A percentile compares a stretch with the other conserved stretches of the same genome.
Conservation (phyloP, 2,113 vertebrate species). For the Zootoca vivipara region DNA sequence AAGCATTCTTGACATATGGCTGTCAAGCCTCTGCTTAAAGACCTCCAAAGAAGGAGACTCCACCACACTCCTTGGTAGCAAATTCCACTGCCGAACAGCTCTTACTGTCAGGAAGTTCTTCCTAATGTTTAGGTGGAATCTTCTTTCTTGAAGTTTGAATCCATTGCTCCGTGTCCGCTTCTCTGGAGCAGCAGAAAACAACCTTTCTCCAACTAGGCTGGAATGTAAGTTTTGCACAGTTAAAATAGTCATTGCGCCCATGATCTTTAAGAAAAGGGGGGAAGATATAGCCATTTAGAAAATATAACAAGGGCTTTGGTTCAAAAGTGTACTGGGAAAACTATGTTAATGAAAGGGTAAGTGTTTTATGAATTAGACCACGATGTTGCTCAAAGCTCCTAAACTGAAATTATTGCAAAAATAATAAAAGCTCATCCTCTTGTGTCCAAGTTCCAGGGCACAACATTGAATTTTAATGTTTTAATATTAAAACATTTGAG, state of each 20-base stretch:
- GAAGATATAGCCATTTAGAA: neutral
- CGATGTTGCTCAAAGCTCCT: conserved; percentile 23
- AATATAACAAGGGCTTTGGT: neutral
- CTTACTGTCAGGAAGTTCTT: no score
- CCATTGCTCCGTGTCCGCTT: no score
- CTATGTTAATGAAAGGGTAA: conserved; percentile 1
- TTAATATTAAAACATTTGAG: conserved; percentile 46
- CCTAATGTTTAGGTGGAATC: no score
- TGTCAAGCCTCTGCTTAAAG: no score
- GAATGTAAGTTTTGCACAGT: conserved; percentile 23
- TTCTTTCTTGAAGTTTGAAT: no score
- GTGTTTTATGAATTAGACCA: neutral
- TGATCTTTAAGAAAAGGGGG: conserved; percentile 6
- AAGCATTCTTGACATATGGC: no score
- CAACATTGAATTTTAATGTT: conserved; percentile 23
- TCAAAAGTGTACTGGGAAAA: conserved; percentile 25
- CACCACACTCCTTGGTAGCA: no score
- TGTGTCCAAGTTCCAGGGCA: neutral
- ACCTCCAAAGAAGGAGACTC: no score
- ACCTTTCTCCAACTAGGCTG: no score
- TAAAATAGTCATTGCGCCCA: conserved; percentile 19
- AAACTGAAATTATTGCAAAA: conserved; percentile 28
- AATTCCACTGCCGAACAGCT: no score
- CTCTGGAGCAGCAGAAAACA: no score
- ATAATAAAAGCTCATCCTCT: conserved; percentile 38